phyloP scores from a whole-genome alignment of 1,140 invertebrate species.

The Caenorhabditis brenneri region DNA sequence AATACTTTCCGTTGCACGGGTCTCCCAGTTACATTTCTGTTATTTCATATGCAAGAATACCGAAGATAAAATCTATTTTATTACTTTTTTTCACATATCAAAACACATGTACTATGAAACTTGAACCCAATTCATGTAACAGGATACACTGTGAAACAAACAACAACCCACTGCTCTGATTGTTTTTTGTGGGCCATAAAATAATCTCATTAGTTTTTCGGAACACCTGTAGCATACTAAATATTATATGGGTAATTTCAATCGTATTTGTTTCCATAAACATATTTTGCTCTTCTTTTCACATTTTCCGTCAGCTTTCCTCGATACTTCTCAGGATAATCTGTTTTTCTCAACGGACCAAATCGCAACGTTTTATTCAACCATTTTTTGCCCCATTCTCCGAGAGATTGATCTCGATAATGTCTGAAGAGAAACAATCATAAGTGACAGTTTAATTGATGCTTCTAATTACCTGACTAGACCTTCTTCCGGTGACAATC shows the following conservation, averaged over 20 bases:
- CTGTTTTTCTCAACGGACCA: not conserved
- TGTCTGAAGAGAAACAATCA: too few relatives aligned
- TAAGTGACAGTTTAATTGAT: too few relatives aligned
- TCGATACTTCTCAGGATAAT: not conserved
- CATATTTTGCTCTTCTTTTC: not conserved
- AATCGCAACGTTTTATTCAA: not conserved
- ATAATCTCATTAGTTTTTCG: too few relatives aligned
- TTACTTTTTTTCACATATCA: too few relatives aligned
- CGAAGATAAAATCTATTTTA: too few relatives aligned
- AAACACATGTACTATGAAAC: too few relatives aligned
- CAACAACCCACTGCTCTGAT: too few relatives aligned
- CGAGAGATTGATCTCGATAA: not conserved
- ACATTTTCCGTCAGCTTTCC: not conserved
- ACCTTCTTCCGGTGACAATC: constrained; percentile 1
- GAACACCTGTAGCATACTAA: too few relatives aligned
- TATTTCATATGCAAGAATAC: not conserved
- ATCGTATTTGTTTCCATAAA: not conserved
- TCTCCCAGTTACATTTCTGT: not conserved
- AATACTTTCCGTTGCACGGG: too few relatives aligned
- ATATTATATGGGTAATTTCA: too few relatives aligned
- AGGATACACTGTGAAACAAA: not conserved
- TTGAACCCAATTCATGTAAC: not conserved
- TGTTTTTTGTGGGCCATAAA: too few relatives aligned
- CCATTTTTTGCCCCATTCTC: not conserved
- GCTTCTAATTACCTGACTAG: constrained; percentile 3